Base-by-base conservation (phyloP, 2,888 invertebrate species). In the Camptogramma bilineatum region DNA sequence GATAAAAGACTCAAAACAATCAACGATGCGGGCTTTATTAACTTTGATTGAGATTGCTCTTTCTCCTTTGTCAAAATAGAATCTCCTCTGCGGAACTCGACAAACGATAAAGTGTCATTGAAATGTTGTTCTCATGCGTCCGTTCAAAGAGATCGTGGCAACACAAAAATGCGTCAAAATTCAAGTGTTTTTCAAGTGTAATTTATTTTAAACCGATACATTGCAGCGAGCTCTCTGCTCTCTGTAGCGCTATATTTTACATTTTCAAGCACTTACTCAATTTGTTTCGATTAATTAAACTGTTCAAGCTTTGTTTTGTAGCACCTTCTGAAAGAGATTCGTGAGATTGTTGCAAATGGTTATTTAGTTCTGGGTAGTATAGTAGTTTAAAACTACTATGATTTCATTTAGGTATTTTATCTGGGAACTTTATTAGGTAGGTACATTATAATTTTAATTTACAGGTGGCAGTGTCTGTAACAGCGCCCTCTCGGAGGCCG, bases 401-500 rank as follows among this genome's bases (percentile, higher is more conserved):
- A 13, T 39, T 39, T 39, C 13, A 3, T 13, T 39, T 3, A 28
- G 5, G 24, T 24, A 34, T 34, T 34, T 10, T 39, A 13, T 39
- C 10, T 39, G 4, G 13, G 34, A 39, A 39, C 9, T 39, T 39
- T 39, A 39, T 3, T 10, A 34, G 2, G 2, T 24, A 5, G 24
- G 5, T 24, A 31, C 5, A 31, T 9, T 31, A 1, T 31, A 8
- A 42, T 42, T 10, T 42, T 52, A 9, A 66, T 73, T 72, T 4
- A 7, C 73, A 93, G 93, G 93, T 93, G 77, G 90, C 94, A 75
- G 96, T 96, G 70, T 95, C 95, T 77, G 96, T 96, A 67, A 94
- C 96, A 93, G 97, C 97, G 64, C 98, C 98, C 10, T 97, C 96
- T 62, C 97, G 98, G 81, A 95, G 96, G 66, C 96, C 96, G 69